Evolutionary conservation across 2,113 vertebrate genomes (phyloP).

Genomic region (Myotis brandtii): DNA sequence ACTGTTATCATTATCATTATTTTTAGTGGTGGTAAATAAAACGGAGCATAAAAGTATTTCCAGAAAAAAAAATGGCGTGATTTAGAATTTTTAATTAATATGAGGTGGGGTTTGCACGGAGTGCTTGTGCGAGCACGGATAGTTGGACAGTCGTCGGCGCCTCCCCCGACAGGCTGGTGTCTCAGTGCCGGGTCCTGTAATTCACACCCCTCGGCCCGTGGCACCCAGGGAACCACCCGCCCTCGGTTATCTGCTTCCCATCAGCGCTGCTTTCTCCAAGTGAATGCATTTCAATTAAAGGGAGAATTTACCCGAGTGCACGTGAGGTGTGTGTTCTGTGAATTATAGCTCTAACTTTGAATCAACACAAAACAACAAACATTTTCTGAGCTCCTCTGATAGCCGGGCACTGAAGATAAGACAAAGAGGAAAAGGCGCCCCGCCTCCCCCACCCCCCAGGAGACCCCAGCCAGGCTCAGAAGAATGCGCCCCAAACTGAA

Average conservation of each 20-base stretch:
- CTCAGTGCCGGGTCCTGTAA: constrained; percentile 68
- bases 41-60: constrained; percentile 57
- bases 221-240: constrained; percentile 44
- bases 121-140: not conserved
- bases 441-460: not conserved
- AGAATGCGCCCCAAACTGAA: not conserved
- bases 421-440: constrained; percentile 2
- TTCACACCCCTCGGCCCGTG: constrained; percentile 15
- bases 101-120: constrained; percentile 41
- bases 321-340: constrained; percentile 75
- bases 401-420: constrained; percentile 50
- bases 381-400: constrained; percentile 65
- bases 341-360: constrained; percentile 74
- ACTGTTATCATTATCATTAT: constrained; percentile 68
- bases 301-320: constrained; percentile 69
- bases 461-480: not conserved
- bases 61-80: constrained; percentile 61
- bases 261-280: constrained; percentile 71
- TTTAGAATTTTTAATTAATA: constrained; percentile 80
- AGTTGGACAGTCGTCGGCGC: not conserved
- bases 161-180: constrained; percentile 62
- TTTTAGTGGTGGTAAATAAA: constrained; percentile 76
- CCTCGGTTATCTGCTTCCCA: constrained; percentile 64
- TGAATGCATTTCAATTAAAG: constrained; percentile 80
- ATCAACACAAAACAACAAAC: constrained; percentile 72